A percentile compares a stretch with the other conserved stretches of the same genome.
Evolutionary conservation across 2,113 vertebrate genomes (phyloP).

Genomic region (Jaculus jaculus): DNA sequence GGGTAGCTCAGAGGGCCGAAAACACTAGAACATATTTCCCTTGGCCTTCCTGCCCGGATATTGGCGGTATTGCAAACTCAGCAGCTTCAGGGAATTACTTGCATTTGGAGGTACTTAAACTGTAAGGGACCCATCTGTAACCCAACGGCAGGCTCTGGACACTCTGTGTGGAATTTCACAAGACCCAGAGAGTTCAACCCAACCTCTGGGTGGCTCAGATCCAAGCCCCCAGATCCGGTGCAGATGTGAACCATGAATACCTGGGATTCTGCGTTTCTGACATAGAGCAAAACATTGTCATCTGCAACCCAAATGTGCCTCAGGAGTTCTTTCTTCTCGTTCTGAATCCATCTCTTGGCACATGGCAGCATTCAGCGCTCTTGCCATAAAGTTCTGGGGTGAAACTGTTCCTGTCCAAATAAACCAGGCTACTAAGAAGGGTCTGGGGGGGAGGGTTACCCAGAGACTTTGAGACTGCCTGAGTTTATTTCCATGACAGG

Average conservation of each 20-base stretch:
- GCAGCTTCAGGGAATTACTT: neutral
- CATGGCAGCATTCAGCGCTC: neutral
- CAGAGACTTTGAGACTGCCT: neutral
- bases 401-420: neutral
- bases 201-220: neutral
- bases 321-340: fast-evolving
- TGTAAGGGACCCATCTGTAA: neutral
- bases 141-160: neutral
- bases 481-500: neutral
- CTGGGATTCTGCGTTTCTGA: neutral
- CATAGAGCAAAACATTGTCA: neutral
- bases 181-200: neutral
- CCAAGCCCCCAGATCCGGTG: neutral
- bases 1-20: fast-evolving
- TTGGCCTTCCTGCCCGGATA: neutral
- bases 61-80: neutral
- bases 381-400: neutral
- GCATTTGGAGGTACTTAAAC: neutral
- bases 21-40: neutral
- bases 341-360: neutral
- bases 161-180: neutral
- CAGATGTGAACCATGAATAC: neutral
- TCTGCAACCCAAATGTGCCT: neutral
- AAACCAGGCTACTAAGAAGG: neutral
- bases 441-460: neutral